Evolutionary conservation across 37 sponge, comb jelly and placozoan species (phyloP), one percentile per base, ranked within the genome.

Genomic region (Chondrosia reniformis): DNA sequence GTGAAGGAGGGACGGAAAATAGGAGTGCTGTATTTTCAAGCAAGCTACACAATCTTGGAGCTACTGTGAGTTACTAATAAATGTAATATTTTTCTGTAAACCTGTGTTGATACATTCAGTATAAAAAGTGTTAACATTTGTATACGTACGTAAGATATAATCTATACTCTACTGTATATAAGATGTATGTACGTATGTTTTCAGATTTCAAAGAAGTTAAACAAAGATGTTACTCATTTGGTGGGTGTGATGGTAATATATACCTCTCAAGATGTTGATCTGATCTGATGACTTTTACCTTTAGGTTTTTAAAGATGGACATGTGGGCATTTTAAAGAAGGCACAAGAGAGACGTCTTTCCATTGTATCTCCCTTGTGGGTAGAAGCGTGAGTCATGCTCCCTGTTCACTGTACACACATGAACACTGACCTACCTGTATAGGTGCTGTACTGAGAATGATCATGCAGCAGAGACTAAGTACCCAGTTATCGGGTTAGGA

Each of bases 401-500:
- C n/a, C n/a, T n/a, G n/a, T n/a, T n/a, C n/a, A n/a, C n/a, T 17
- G 12, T 49, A 12, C 54, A 49, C 12, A 12, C 54, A 49, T 17
- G 54, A 12, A 12, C 54, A 12, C 21, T 38, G 4, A 3, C 22
- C 38, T 79, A 2, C 21, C 27, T 38, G 4, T 58, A 44, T 71
- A 89, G 89, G 30, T 89, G 85, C 33, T 64, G 56, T 62, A 42
- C 65, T 15, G 73, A 61, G 4, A 72, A 82, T 67, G 86, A 90
- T 7, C 66, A 79, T 19, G 79, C 79, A 6, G 82, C 91, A 13
- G 91, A 90, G 67, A 84, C 83, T 36, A 90, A 90, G 86, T 90
- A 90, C 37, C 91, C 91, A 8, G 83, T 75, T 17, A 40, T 85
- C 30, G 32, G 24, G n/a, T 19, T 42, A 9, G 84, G 76, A n/a